Evolutionary conservation across 2,888 invertebrate species (phyloP).

Genomic region (Lasioglossum morio): DNA sequence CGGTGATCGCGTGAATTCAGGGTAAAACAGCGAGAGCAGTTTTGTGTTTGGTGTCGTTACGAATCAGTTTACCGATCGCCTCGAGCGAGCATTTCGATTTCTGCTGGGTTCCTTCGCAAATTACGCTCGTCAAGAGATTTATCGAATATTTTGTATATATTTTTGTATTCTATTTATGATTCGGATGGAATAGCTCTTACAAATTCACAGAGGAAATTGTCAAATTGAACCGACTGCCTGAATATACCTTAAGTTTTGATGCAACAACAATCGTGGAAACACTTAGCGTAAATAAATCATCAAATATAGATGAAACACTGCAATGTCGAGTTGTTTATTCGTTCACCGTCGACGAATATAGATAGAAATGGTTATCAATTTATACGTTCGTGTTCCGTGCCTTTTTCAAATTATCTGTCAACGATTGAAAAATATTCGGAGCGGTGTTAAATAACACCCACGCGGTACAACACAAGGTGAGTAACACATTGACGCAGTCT

Average conservation of each 20-base stretch:
- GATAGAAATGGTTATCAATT: background rate
- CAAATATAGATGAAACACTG: background rate
- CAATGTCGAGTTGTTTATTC: background rate
- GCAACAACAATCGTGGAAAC: slow-evolving; percentile 30
- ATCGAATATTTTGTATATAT: slow-evolving; percentile 46
- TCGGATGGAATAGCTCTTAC: slow-evolving; percentile 14
- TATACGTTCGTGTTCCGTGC: background rate
- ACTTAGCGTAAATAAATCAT: slow-evolving; percentile 9
- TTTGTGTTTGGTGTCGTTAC: background rate
- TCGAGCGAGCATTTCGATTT: slow-evolving; percentile 34
- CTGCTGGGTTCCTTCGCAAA: slow-evolving; percentile 49
- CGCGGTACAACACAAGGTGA: background rate
- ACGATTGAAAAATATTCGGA: background rate
- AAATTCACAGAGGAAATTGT: slow-evolving; percentile 21
- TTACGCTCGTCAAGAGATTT: slow-evolving; percentile 30
- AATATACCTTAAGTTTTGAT: slow-evolving; percentile 22
- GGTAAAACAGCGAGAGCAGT: slow-evolving; percentile 32
- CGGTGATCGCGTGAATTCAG: slow-evolving; percentile 20
- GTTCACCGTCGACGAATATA: background rate
- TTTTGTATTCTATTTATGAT: slow-evolving; percentile 50
- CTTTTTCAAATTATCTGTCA: background rate
- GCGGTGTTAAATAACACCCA: background rate
- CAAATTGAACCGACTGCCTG: slow-evolving; percentile 1
- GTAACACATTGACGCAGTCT: background rate
- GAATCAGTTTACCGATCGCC: slow-evolving; percentile 14